These are phyloP conservation scores for Thoracochromis brauschi DNA, from an alignment of 2,113 vertebrate genomes.

Conservation along the genomic window DNA sequence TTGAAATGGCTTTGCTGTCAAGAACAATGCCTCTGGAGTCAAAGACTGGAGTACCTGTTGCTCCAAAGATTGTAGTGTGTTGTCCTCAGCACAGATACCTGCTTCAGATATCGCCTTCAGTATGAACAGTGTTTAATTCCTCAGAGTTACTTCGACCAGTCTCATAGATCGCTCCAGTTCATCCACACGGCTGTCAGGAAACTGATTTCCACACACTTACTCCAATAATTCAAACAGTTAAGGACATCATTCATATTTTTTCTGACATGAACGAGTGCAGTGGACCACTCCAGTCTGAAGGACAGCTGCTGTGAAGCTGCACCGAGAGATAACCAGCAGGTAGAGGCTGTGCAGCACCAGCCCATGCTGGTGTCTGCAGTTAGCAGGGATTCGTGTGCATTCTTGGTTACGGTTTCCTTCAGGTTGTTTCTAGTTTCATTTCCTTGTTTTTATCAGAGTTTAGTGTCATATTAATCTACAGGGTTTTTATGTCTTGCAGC, in stretches of 20 bases:
- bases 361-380: neutral
- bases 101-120: neutral
- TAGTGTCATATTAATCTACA: neutral
- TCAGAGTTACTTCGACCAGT: fast-evolving
- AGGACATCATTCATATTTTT: neutral
- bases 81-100: neutral
- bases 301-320: neutral
- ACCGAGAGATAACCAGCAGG: neutral
- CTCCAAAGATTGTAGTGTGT: neutral
- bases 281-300: neutral
- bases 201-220: neutral
- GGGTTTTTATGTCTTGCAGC: neutral
- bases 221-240: neutral
- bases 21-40: neutral
- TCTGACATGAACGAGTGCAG: neutral
- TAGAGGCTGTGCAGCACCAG: neutral
- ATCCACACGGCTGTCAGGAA: neutral
- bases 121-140: neutral
- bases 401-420: neutral
- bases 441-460: neutral
- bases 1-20: neutral
- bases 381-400: neutral
- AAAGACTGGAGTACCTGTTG: neutral
- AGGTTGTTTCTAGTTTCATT: neutral
- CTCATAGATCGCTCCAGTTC: neutral